Base-by-base conservation (phyloP, 2,888 invertebrate genomes). In the Anagyrus pseudococci region DNA sequence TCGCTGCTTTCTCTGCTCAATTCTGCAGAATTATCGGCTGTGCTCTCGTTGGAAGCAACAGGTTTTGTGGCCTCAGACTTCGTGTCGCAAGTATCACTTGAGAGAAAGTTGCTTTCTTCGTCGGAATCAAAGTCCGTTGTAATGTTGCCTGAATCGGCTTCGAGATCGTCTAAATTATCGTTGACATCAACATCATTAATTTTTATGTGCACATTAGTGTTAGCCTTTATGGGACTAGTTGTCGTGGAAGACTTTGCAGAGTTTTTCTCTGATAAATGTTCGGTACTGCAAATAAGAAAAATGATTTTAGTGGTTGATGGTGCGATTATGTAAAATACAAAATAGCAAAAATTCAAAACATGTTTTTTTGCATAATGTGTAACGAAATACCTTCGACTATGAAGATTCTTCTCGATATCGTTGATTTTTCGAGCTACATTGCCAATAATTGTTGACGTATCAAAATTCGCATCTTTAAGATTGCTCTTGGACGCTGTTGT, bases 371-470 rank as follows among this genome's bases (percentile, higher is more conserved):
- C 29, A 29, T 29, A 4, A 29, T 7, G 6, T 29, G 10, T 29
- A 29, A 29, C 6, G 23, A 22, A 2, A 43, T 19, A 65, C 66
- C 66, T 62, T 57, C 46, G 62, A 46, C 53, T 59, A 19, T 60
- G 26, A 26, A 66, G 23, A 54, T 64, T 61, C 37, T 62, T 71
- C 56, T 76, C 75, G 33, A 69, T 70, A 58, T 72, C 64, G 47
- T 58, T 72, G 25, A 73, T 64, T 52, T 72, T 75, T 55, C 67
- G 65, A 10, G 73, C 71, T 23, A 73, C 71, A 58, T 71, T 74
- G n/a, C 68, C 69, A 37, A 69, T 64, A 7, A 58, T 58, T 15
- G 67, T 64, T 4, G 29, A 19, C 7, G 4, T 48, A 4, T 61
- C 48, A 46, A 56, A 13, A 19, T 58, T 52, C n/a, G 20, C 64